Percentiles rank a stretch among this genome's conserved stretches.
phyloP scores from a whole-genome alignment of 2,797 vertebrate genomes.

The Coilia nasus region DNA sequence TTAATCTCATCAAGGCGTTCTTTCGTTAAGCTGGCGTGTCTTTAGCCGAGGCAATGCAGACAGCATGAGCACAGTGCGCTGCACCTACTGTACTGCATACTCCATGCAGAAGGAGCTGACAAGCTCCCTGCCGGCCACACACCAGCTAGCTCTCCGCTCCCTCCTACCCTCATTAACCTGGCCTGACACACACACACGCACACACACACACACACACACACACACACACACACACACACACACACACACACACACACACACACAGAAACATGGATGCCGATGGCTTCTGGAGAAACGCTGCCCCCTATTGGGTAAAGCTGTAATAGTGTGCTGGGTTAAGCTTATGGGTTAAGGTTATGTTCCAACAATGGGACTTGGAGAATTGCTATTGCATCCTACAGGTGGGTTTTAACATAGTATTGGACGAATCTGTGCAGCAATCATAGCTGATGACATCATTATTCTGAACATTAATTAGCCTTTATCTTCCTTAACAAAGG shows the following conservation, averaged over 20 bases:
- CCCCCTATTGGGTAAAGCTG: not conserved
- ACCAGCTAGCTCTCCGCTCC: conserved; percentile 61
- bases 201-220: too few species aligned
- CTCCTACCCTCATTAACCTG: conserved; percentile 57
- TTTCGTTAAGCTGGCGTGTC: conserved; percentile 61
- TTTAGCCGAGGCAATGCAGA: conserved; percentile 69
- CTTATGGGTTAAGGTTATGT: too few species aligned
- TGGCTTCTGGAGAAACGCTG: not conserved
- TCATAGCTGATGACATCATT: not conserved
- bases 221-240: too few species aligned
- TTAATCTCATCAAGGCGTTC: conserved; percentile 80
- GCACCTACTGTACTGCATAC: conserved; percentile 57
- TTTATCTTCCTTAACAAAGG: too few species aligned
- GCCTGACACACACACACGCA: conserved; percentile 10
- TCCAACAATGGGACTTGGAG: not conserved
- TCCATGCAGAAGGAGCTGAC: conserved; percentile 60
- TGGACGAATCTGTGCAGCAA: not conserved
- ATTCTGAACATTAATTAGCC: not conserved
- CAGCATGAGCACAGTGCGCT: conserved; percentile 52
- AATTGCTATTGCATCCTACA: not conserved
- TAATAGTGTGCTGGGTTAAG: not conserved
- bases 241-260: too few species aligned
- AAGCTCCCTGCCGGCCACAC: conserved; percentile 56
- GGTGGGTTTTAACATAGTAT: not conserved
- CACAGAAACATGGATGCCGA: not conserved